These are phyloP conservation scores for Formica exsecta DNA, from an alignment of 1,140 invertebrate species.

Conservation along the genomic window DNA sequence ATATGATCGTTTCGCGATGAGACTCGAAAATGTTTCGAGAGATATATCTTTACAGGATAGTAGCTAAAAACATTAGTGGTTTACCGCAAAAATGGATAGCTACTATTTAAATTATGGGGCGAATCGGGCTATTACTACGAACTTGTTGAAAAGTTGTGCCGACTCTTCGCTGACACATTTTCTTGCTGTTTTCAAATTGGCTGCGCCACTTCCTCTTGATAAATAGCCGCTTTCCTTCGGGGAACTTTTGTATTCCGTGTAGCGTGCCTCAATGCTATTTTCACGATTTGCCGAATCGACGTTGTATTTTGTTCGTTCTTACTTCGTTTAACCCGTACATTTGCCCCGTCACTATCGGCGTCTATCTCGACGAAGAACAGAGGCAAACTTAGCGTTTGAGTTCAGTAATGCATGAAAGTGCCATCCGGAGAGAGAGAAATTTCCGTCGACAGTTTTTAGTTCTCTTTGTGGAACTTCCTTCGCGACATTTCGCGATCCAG, in stretches of 20 bases:
- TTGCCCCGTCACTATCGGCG: constrained; percentile 49
- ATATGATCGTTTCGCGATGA: background rate
- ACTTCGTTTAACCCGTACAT: constrained; percentile 59
- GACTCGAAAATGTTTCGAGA: background rate
- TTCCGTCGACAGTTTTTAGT: constrained; percentile 49
- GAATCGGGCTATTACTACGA: constrained; percentile 62
- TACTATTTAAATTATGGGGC: constrained; percentile 68
- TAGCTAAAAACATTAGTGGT: constrained; percentile 58
- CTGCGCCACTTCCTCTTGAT: constrained; percentile 71
- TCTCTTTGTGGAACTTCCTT: constrained; percentile 30
- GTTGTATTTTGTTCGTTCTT: constrained; percentile 55
- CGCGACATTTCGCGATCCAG: background rate
- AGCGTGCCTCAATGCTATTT: constrained; percentile 66
- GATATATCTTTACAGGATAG: constrained; percentile 52
- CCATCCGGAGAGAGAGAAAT: constrained; percentile 45
- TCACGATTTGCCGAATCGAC: constrained; percentile 62
- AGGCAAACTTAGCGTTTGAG: constrained; percentile 59
- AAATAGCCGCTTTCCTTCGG: constrained; percentile 69
- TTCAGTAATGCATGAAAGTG: constrained; percentile 62
- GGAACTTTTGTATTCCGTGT: constrained; percentile 67
- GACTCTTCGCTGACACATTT: constrained; percentile 60
- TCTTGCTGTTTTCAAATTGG: constrained; percentile 74
- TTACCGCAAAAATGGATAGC: constrained; percentile 58
- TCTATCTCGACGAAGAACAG: constrained; percentile 39
- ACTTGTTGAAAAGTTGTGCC: constrained; percentile 66